Evolutionary conservation across 2,888 invertebrate genomes (phyloP), one percentile per base, ranked within the genome.

Genomic region (Sphecodes monilicornis): DNA sequence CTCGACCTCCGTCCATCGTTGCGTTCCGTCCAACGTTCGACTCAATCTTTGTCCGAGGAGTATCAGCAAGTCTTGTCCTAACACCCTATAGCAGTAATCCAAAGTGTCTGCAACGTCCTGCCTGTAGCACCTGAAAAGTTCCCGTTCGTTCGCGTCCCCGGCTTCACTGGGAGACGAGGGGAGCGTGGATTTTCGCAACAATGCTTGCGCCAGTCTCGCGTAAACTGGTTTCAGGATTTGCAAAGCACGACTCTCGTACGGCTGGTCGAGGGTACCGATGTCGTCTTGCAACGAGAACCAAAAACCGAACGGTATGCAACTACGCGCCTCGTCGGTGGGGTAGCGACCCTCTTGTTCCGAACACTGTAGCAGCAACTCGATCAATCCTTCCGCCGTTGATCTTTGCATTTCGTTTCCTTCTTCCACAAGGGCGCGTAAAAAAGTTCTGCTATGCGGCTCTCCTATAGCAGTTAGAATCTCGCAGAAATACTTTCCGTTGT

Each of bases 261-360:
- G 94, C 6, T 88, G 76, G 71, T 94, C 94, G 1, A 94, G 69
- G 1, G 91, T 93, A 0, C 72, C 36, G 1, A 93, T 83, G 84
- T 93, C 94, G 92, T 97, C 98, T 96, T 99, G 98, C 76, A 99
- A 95, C 79, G 97, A 97, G 94, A 98, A 99, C 99, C 99, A 99
- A 94, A 98, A 98, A 4, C 98, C 97, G 95, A 98, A 97, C 0
- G 98, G 96, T 87, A 98, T 96, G 83, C 97, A 97, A 93, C 98
- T 98, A 85, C 97, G 97, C 0, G 97, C 97, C 95, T 99, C 99
- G 92, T 99, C 98, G 5, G 97, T 96, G 0, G 98, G 98, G 95
- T 98, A 99, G 88, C 97, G 96, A 0, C 98, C 98, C 13, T 97
- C 96, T 86, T 97, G 96, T 85, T 97, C 97, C 68, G 98, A 97